Conservation (phyloP, 2,888 invertebrate species). For the Bombylius major region DNA sequence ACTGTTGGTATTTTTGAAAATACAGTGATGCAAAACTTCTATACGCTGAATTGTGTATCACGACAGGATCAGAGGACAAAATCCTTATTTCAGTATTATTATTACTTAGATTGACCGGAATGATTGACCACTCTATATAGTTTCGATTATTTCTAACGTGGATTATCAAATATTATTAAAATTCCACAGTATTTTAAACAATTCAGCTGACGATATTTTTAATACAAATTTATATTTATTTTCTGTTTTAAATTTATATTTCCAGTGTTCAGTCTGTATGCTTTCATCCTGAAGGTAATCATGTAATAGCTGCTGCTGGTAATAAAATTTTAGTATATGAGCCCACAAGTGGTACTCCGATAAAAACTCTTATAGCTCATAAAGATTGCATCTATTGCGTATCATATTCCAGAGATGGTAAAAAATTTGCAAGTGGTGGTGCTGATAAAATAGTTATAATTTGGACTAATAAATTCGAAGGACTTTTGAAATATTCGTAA, state of each 20-base stretch:
- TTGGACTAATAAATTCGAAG: slow-evolving; percentile 93
- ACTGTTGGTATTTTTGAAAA: no score
- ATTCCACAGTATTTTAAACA: background rate
- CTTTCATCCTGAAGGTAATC: slow-evolving; percentile 90
- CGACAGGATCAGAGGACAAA: no score
- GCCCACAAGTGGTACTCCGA: slow-evolving; percentile 74
- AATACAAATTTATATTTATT: no score
- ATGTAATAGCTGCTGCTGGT: slow-evolving; percentile 88
- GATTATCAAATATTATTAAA: background rate
- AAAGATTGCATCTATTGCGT: slow-evolving; percentile 82
- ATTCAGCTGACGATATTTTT: no score
- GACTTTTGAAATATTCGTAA: slow-evolving; percentile 89
- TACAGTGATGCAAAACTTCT: no score
- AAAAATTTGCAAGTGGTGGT: slow-evolving; percentile 92
- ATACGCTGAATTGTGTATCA: no score
- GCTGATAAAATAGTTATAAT: slow-evolving; percentile 96
- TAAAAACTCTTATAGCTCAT: slow-evolving; percentile 90
- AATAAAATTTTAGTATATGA: slow-evolving; percentile 92
- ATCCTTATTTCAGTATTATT: no score
- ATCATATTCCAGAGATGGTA: slow-evolving; percentile 86
- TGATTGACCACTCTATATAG: no score
- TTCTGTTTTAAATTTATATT: background rate
- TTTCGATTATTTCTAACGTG: background rate
- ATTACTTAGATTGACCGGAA: no score
- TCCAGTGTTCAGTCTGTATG: slow-evolving; percentile 85